Evolutionary conservation across 23 tunicate species (phyloP), one percentile per base, ranked within the genome.

Genomic region (Pegea sp.): DNA sequence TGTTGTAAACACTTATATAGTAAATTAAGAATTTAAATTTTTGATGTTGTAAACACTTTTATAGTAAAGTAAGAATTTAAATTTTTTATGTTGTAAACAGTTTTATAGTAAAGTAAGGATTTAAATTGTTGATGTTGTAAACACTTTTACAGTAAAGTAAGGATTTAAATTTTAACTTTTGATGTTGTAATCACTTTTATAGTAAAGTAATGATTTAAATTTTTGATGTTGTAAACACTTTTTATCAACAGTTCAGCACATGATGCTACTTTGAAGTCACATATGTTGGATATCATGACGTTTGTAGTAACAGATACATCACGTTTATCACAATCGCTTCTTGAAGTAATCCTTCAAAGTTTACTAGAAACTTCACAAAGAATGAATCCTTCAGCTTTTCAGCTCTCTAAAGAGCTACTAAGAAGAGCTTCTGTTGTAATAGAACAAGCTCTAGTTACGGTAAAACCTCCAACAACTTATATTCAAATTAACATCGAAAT

Each of bases 371-470:
- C 57, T 42, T 44, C 81, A 1, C 75, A 69, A 44, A 67, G 63
- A 31, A 58, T 84, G 71, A 84, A 84, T 28, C 76, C 76, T 42
- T 73, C 84, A 16, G 95, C 95, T 18, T 74, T 57, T 53, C 84
- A 84, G 44, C 62, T 84, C 25, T 77, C 95, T 13, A 31, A 57
- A 23, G 86, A 84, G 24, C 48, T 84, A n/a, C 56, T 84, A 22
- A 49, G 63, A 26, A 62, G 68, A 32, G 67, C 95, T 31, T 29
- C 72, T 18, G 34, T 44, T 31, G 71, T 58, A 2, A 53, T 63
- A 2, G 81, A 74, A 58, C 74, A 56, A 29, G 52, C 46, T 27
- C 34, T 84, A 1, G 74, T 74, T 76, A 30, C 68, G 71, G 88
- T 76, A 60, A n/a, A n/a, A n/a, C n/a, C n/a, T n/a, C n/a, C n/a